Evolutionary conservation across 2,888 invertebrate species (phyloP).

Genomic region (Hirtodrosophila trivittata): DNA sequence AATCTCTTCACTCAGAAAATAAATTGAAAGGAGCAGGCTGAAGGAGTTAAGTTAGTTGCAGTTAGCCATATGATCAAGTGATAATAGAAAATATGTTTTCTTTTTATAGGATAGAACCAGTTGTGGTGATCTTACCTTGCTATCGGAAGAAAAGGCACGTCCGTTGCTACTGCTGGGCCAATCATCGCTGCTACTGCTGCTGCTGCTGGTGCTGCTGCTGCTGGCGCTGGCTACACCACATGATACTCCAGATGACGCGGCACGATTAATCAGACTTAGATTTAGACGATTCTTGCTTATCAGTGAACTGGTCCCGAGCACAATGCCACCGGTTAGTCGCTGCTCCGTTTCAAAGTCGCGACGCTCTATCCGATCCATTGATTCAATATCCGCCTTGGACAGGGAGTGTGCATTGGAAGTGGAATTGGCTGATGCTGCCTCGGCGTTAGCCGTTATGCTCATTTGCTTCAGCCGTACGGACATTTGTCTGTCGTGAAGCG

Average conservation of each 20-base stretch:
- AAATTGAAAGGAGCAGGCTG: too few relatives aligned
- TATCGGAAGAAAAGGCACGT: conserved; percentile 81
- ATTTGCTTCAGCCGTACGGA: conserved; percentile 81
- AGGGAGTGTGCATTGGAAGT: conserved; percentile 21
- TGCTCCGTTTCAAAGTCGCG: conserved; percentile 83
- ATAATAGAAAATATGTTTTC: not conserved
- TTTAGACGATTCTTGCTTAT: conserved; percentile 81
- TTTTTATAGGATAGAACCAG: not conserved
- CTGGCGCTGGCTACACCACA: too few relatives aligned
- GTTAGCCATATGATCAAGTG: too few relatives aligned
- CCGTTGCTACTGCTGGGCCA: conserved; percentile 78
- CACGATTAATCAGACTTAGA: conserved; percentile 80
- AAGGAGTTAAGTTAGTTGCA: too few relatives aligned
- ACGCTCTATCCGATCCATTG: conserved; percentile 84
- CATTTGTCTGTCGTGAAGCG: conserved; percentile 78
- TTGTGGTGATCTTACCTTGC: conserved; percentile 70
- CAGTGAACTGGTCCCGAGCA: conserved; percentile 81
- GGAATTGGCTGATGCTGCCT: conserved; percentile 21
- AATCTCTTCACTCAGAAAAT: too few relatives aligned
- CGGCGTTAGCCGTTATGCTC: conserved; percentile 71
- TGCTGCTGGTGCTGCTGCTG: too few relatives aligned
- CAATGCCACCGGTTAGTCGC: conserved; percentile 82
- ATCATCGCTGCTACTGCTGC: conserved; percentile 66
- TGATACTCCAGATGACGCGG: conserved; percentile 17
- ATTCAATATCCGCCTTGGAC: conserved; percentile 81